Percentiles rank a stretch among this genome's conserved stretches.
Evolutionary conservation across 2,888 invertebrate species (phyloP).

Genomic region (Deilephila elpenor): DNA sequence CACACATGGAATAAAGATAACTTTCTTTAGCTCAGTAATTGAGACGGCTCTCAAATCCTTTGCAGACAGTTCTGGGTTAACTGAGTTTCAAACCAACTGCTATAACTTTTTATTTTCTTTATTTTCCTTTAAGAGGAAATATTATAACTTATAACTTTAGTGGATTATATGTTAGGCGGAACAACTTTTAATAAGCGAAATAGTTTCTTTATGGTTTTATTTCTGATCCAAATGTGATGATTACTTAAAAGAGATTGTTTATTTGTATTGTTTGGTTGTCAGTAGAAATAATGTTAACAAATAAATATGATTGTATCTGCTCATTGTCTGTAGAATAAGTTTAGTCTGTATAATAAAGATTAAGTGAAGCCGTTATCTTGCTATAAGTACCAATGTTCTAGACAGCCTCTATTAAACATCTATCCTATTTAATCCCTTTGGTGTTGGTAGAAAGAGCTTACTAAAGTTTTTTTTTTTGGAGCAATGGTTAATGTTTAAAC

Average conservation of each 20-base stretch:
- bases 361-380: background rate
- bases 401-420: slow-evolving; percentile 2
- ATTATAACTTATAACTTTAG: slow-evolving; percentile 29
- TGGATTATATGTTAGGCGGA: slow-evolving; percentile 14
- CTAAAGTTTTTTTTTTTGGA: background rate
- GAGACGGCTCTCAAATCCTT: slow-evolving; percentile 69
- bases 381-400: slow-evolving; percentile 4
- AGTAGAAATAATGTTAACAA: background rate
- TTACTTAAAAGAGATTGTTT: background rate
- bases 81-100: slow-evolving; percentile 69
- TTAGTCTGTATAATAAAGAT: no score
- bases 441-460: background rate
- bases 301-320: background rate
- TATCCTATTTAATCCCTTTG: slow-evolving; percentile 9
- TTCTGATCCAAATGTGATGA: background rate
- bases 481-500: background rate
- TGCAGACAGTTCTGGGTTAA: slow-evolving; percentile 64
- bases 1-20: slow-evolving; percentile 63
- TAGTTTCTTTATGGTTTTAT: background rate
- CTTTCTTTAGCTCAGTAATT: slow-evolving; percentile 65
- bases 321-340: background rate
- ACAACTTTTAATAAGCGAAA: slow-evolving; percentile 16
- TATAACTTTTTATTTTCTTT: slow-evolving; percentile 49
- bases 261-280: background rate
- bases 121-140: slow-evolving; percentile 22